A percentile compares a stretch with the other conserved stretches of the same genome.
These are phyloP conservation scores for Synanthedon tipuliformis DNA, from an alignment of 2,888 invertebrate species.

Conservation along the genomic window DNA sequence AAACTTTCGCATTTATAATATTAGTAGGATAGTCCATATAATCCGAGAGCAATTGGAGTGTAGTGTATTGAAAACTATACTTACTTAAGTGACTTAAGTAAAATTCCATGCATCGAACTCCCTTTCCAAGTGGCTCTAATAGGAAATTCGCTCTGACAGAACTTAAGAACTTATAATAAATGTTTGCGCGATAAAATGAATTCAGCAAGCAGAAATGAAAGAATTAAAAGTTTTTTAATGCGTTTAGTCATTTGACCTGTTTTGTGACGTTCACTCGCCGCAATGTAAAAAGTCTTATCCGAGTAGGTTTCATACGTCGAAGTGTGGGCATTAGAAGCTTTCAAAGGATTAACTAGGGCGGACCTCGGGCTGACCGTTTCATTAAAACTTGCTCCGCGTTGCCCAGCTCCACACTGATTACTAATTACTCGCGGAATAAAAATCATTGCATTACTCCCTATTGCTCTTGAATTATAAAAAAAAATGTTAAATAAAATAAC, in stretches of 20 bases:
- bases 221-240: conserved; percentile 7
- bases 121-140: too few species aligned
- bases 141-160: too few species aligned
- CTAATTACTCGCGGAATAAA: conserved; percentile 38
- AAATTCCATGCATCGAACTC: too few species aligned
- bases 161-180: too few species aligned
- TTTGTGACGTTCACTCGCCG: conserved; percentile 14
- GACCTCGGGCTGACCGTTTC: conserved; percentile 39
- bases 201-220: background rate
- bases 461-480: background rate
- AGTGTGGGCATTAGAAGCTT: conserved; percentile 44
- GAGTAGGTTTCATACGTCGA: conserved; percentile 23
- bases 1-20: too few species aligned
- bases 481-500: too few species aligned
- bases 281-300: conserved; percentile 21
- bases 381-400: conserved; percentile 36
- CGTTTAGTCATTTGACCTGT: conserved; percentile 16
- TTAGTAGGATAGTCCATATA: too few species aligned
- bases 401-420: conserved; percentile 25
- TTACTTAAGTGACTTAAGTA: too few species aligned
- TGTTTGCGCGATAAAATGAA: too few species aligned
- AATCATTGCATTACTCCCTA: conserved; percentile 28
- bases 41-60: too few species aligned
- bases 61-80: too few species aligned
- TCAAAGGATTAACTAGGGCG: conserved; percentile 47